Percentiles rank a stretch among this genome's conserved stretches.
Conservation (phyloP, 2,797 vertebrate genomes). For the Liasis olivaceus region DNA sequence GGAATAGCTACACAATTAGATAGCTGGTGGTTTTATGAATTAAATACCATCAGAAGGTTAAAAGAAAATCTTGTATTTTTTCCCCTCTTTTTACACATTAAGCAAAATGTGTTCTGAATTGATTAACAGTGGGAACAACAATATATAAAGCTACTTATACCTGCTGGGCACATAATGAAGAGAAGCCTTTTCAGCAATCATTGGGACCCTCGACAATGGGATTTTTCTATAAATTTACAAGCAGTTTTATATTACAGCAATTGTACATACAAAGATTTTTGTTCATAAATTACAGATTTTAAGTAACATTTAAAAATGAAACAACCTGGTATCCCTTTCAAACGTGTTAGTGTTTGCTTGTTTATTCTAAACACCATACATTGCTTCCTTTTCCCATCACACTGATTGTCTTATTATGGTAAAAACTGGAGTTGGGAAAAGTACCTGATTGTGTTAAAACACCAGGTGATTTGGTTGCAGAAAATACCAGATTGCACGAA, state of each 20-base stretch:
- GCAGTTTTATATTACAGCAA: constrained; percentile 88
- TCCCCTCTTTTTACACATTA: constrained; percentile 72
- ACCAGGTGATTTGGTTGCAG: constrained; percentile 34
- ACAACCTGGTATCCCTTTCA: constrained; percentile 68
- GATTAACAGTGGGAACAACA: constrained; percentile 85
- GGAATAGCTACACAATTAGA: constrained; percentile 52
- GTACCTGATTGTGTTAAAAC: constrained; percentile 42
- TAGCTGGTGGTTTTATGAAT: constrained; percentile 58
- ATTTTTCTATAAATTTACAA: constrained; percentile 84
- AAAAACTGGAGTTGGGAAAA: constrained; percentile 52
- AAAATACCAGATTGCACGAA: constrained; percentile 48
- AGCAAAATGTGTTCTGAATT: constrained; percentile 80
- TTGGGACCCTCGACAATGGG: constrained; percentile 76
- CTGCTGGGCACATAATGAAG: constrained; percentile 80
- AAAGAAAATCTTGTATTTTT: constrained; percentile 64
- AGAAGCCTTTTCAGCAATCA: constrained; percentile 84
- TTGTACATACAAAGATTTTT: constrained; percentile 70
- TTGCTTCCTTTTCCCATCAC: constrained; percentile 42
- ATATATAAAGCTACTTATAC: constrained; percentile 86
- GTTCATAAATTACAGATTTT: constrained; percentile 78
- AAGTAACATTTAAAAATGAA: constrained; percentile 75
- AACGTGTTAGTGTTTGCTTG: constrained; percentile 33
- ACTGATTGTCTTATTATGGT: constrained; percentile 63
- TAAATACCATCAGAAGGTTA: constrained; percentile 63
- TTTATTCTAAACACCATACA: constrained; percentile 56